Evolutionary conservation across 2,888 invertebrate species (phyloP), one percentile per base, ranked within the genome.

Genomic region (Julus scandinavius): DNA sequence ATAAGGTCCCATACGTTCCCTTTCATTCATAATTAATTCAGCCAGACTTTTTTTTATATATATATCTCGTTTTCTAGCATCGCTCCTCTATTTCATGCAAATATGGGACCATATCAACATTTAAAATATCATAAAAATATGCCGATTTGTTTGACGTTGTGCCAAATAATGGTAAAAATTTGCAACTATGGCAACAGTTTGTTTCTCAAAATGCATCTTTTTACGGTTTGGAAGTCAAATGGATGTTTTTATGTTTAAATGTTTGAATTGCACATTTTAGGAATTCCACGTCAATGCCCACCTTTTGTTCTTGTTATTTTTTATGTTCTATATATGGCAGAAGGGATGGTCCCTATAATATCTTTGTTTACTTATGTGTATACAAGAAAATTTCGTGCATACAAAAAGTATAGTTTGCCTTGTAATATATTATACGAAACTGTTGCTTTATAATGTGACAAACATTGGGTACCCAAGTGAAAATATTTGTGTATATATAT

Each of bases 21-120:
- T 72, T 20, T 72, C 72, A 20, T 29, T 72, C 72, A 72, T 72
- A 72, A 72, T 72, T 72, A 72, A 72, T 72, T 72, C 72, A 72
- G 29, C 72, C 17, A 29, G 29, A 1, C 29, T 29, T 1, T 29
- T 29, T 29, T 29, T 29, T 29, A 29, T 29, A 29, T 72, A 20
- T 63, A 20, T 72, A 72, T 72, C 20, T 72, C 72, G 6, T 29
- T 72, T 72, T 29, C 72, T 72, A n/a, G 29, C 72, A 29, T 72
- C 63, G 0, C 17, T 63, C 54, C n/a, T 63, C 63, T n/a, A 17
- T 63, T 63, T n/a, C 72, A 72, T 72, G 72, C 72, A 72, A 72
- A 72, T 29, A 72, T 72, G 72, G 72, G 72, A 20, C 63, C 29
- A 29, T 72, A 20, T 72, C 72, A 20, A 29, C 72, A 20, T 72